Evolutionary conservation across 2,888 invertebrate species (phyloP).

Genomic region (Drosophila antonietae): DNA sequence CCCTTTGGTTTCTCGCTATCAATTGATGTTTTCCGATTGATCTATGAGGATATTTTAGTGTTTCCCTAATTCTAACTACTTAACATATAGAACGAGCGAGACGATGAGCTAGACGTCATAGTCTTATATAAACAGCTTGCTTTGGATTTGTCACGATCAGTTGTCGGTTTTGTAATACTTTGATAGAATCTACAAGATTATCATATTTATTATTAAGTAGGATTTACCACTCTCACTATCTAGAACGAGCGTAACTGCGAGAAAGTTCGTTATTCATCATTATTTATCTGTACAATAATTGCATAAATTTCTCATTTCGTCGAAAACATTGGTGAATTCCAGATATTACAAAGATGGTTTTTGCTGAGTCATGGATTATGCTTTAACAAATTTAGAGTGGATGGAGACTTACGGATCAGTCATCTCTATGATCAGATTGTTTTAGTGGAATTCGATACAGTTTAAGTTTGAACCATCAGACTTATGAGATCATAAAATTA

Average conservation of each 20-base stretch:
- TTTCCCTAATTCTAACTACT: not conserved
- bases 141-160: not conserved
- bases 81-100: not conserved
- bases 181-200: not conserved
- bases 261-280: not conserved
- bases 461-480: not conserved
- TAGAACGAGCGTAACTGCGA: not conserved
- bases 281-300: not conserved
- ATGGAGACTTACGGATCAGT: no score
- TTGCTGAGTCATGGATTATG: not conserved
- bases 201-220: not conserved
- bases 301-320: not conserved
- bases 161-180: not conserved
- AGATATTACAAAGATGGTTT: not conserved
- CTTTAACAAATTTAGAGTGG: not conserved
- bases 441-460: not conserved
- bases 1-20: not conserved
- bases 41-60: not conserved
- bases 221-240: not conserved
- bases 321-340: not conserved
- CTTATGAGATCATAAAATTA: not conserved
- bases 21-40: not conserved
- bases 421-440: no score
- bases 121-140: not conserved
- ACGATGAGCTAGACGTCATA: not conserved